These are phyloP conservation scores for Drosophila pseudotakahashii DNA, from an alignment of 2,888 invertebrate species.

Conservation along the genomic window DNA sequence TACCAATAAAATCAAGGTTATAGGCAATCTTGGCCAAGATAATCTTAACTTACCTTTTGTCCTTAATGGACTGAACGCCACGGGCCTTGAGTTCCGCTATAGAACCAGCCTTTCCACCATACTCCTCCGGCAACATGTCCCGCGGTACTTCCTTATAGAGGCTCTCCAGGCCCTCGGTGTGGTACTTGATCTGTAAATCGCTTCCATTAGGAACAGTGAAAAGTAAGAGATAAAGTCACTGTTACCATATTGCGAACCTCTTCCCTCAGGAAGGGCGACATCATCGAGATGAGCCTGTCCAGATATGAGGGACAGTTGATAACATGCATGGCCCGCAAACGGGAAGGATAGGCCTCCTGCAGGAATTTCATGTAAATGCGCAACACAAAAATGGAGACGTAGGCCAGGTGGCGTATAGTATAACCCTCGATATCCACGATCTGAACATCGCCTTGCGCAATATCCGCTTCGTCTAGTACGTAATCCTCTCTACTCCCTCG, in stretches of 20 bases:
- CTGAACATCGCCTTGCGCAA: constrained; percentile 87
- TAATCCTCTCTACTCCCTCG: not conserved
- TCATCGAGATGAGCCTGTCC: constrained; percentile 86
- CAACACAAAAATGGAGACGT: constrained; percentile 86
- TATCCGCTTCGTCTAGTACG: constrained; percentile 82
- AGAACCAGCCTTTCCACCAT: constrained; percentile 86
- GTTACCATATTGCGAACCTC: constrained; percentile 86
- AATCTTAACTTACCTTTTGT: constrained; percentile 57
- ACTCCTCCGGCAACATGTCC: constrained; percentile 87
- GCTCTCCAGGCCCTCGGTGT: constrained; percentile 86
- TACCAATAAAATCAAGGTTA: no score
- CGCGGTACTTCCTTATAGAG: constrained; percentile 86
- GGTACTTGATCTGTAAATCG: constrained; percentile 85
- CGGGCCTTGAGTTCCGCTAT: constrained; percentile 83
- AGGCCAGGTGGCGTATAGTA: constrained; percentile 86
- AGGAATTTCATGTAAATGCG: constrained; percentile 88
- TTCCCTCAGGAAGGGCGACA: constrained; percentile 87
- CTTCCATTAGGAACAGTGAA: not conserved
- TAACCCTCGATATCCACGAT: constrained; percentile 89
- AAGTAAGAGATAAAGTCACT: not conserved
- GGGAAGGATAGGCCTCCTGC: constrained; percentile 89
- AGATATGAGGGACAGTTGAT: constrained; percentile 87
- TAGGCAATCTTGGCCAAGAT: no score
- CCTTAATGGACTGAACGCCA: constrained; percentile 83
- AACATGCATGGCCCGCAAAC: constrained; percentile 88